These are phyloP conservation scores for Penaeus japonicus DNA, from an alignment of 1,140 invertebrate species.

Conservation along the genomic window DNA sequence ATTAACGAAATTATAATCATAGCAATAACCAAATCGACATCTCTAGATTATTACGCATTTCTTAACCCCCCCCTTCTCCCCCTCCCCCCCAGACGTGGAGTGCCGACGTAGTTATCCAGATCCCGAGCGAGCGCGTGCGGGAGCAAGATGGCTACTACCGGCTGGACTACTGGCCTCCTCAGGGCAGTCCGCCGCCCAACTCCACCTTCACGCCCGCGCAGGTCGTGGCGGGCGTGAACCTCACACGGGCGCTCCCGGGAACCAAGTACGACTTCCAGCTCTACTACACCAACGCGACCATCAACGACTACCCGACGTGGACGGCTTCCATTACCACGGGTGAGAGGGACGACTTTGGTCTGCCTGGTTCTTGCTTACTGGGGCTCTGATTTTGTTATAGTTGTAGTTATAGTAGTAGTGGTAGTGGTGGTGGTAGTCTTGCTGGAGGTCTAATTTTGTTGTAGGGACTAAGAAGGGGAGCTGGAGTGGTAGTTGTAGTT, in stretches of 20 bases:
- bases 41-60: background rate
- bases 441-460: no score
- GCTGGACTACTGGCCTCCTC: slow-evolving; percentile 83
- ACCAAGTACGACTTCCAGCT: slow-evolving; percentile 91
- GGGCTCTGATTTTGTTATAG: no score
- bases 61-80: background rate
- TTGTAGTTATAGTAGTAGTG: no score
- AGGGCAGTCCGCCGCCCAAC: slow-evolving; percentile 83
- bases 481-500: no score
- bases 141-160: slow-evolving; percentile 78
- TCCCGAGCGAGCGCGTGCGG: slow-evolving; percentile 70
- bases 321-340: slow-evolving; percentile 87
- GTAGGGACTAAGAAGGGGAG: no score
- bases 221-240: slow-evolving; percentile 83
- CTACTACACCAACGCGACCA: slow-evolving; percentile 85
- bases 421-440: no score
- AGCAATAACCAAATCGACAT: background rate
- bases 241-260: slow-evolving; percentile 82
- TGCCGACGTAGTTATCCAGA: slow-evolving; percentile 85
- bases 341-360: slow-evolving; percentile 67
- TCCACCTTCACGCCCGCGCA: slow-evolving; percentile 82
- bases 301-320: slow-evolving; percentile 86
- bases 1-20: no score
- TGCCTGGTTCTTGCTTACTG: no score
- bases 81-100: background rate